These are phyloP conservation scores for Fundulus diaphanus DNA, from an alignment of 2,797 vertebrate species.

Conservation along the genomic window DNA sequence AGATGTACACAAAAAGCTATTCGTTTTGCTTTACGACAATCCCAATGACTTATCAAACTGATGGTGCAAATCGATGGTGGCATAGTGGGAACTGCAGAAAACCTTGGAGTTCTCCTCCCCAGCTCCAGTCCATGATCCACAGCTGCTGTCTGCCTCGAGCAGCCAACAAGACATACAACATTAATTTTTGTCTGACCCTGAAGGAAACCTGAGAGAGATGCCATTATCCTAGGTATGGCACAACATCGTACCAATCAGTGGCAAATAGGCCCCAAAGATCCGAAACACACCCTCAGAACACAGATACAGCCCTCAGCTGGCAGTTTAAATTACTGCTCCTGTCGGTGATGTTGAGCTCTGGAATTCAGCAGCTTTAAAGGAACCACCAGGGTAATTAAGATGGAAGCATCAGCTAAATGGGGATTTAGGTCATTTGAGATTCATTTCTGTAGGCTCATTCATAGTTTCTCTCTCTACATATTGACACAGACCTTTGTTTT, in stretches of 20 bases:
- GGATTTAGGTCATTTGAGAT: constrained; percentile 22
- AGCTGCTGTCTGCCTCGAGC: constrained; percentile 65
- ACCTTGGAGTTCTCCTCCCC: constrained; percentile 22
- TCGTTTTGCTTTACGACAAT: neutral
- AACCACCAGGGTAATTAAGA: constrained; percentile 37
- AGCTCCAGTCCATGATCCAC: constrained; percentile 44
- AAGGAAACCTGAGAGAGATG: constrained; percentile 79
- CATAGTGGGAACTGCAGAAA: constrained; percentile 13
- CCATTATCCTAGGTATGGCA: constrained; percentile 75
- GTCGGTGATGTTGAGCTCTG: constrained; percentile 56
- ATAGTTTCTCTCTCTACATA: constrained; percentile 19
- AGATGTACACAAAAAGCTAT: neutral
- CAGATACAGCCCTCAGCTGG: constrained; percentile 45
- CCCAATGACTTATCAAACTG: neutral
- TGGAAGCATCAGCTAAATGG: constrained; percentile 27
- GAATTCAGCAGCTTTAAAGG: constrained; percentile 44
- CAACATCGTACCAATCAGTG: constrained; percentile 68
- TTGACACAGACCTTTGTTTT: constrained; percentile 29
- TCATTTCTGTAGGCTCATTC: constrained; percentile 35
- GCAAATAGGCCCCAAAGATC: constrained; percentile 67
- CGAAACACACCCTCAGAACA: constrained; percentile 60
- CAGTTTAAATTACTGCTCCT: constrained; percentile 49
- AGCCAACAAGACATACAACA: constrained; percentile 72
- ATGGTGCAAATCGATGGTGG: constrained; percentile 26
- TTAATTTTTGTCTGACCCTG: constrained; percentile 80